phyloP scores from a whole-genome alignment of 2,797 vertebrate species.

The Micromesistius poutassou region DNA sequence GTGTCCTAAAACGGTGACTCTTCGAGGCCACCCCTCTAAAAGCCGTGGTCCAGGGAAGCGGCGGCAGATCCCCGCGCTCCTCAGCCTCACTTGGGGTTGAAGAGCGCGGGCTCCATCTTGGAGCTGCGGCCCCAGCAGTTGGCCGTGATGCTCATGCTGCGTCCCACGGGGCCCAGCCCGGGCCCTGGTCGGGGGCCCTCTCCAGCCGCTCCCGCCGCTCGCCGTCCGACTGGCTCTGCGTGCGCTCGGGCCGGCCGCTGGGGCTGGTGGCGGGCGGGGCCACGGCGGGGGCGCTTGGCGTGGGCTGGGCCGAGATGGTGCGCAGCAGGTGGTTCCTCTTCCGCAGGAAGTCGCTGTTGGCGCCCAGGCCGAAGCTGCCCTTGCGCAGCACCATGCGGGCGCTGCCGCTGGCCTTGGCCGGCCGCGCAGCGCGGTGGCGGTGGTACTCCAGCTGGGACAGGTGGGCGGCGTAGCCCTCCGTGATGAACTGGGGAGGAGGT shows the following conservation, averaged over 20 bases:
- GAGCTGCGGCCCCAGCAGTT: conserved; percentile 90
- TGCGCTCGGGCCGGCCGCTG: conserved; percentile 77
- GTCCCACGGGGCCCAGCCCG: conserved; percentile 67
- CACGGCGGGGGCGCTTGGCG: conserved; percentile 56
- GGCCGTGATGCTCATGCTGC: conserved; percentile 91
- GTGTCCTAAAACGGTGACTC: neutral
- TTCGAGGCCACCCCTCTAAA: neutral
- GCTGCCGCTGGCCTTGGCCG: conserved; percentile 87
- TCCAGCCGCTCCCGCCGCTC: conserved; percentile 78
- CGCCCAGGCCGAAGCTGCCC: conserved; percentile 91
- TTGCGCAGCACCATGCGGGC: conserved; percentile 94
- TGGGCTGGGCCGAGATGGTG: conserved; percentile 94
- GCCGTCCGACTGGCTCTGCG: conserved; percentile 82
- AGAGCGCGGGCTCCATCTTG: conserved; percentile 78
- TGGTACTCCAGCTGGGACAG: conserved; percentile 93
- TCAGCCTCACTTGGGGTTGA: conserved; percentile 76
- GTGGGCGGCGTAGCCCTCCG: conserved; percentile 87
- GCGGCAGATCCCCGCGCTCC: too few species aligned
- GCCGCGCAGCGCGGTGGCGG: conserved; percentile 81
- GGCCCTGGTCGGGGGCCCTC: conserved; percentile 53
- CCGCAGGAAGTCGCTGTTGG: conserved; percentile 89
- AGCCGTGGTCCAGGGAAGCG: neutral
- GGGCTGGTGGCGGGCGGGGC: conserved; percentile 59
- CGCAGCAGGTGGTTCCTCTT: conserved; percentile 94
- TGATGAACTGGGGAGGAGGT: conserved; percentile 70